Evolutionary conservation across 2,113 vertebrate genomes (phyloP).

Genomic region (Okapia johnstoni): DNA sequence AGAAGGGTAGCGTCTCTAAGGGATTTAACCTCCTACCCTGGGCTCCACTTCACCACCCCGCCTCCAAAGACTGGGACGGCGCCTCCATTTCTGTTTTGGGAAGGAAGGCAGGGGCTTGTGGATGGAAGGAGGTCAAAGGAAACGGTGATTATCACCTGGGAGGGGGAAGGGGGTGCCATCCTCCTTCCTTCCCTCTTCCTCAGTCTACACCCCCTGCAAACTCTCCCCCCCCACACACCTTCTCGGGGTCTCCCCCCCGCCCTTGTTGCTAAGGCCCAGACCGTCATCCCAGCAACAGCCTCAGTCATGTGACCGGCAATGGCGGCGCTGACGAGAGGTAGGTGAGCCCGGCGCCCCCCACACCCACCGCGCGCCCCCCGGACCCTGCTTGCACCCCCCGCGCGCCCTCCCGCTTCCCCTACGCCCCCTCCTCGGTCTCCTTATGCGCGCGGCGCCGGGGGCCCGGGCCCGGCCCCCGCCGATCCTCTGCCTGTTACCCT

Average conservation of each 20-base stretch:
- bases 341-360: conserved; percentile 76
- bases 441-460: not conserved
- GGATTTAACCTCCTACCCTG: conserved; percentile 45
- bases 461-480: not conserved
- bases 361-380: conserved; percentile 51
- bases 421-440: not conserved
- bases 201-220: not conserved
- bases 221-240: not conserved
- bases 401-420: not conserved
- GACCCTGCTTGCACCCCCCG: not conserved
- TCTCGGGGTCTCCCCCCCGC: conserved; percentile 31
- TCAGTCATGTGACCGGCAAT: conserved; percentile 75
- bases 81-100: conserved; percentile 63
- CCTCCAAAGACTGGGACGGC: not conserved
- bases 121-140: not conserved
- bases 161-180: not conserved
- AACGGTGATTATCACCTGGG: not conserved
- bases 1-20: not conserved
- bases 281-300: conserved; percentile 79
- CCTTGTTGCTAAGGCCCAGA: conserved; percentile 79
- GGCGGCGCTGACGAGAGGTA: conserved; percentile 85
- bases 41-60: not conserved
- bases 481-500: not conserved
- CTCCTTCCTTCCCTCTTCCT: not conserved
- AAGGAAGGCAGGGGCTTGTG: conserved; percentile 35